These are phyloP conservation scores for Lymantria monacha DNA, from an alignment of 2,888 invertebrate genomes.

Conservation along the genomic window DNA sequence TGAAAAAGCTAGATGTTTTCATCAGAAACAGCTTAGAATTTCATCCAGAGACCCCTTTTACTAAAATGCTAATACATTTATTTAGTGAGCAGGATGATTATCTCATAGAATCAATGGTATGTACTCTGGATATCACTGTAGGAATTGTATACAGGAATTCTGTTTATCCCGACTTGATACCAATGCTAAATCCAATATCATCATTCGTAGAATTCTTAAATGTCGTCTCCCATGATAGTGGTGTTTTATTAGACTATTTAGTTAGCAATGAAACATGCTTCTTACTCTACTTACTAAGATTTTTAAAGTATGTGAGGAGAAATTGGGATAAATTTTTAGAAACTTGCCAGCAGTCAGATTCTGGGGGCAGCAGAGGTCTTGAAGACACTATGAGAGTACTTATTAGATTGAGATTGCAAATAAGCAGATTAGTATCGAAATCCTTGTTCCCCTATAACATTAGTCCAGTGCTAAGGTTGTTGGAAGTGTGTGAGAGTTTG, in stretches of 20 bases:
- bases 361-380: conserved; percentile 81
- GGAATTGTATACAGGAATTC: conserved; percentile 92
- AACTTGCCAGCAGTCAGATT: conserved; percentile 86
- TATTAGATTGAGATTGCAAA: conserved; percentile 89
- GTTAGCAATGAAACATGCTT: conserved; percentile 96
- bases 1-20: conserved; percentile 90
- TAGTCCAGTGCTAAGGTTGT: conserved; percentile 90
- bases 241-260: conserved; percentile 90
- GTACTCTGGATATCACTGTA: conserved; percentile 92
- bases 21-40: conserved; percentile 91
- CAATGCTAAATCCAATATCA: conserved; percentile 91
- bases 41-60: conserved; percentile 93
- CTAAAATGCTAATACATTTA: conserved; percentile 93
- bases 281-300: conserved; percentile 90
- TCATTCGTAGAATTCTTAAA: conserved; percentile 94
- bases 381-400: conserved; percentile 93
- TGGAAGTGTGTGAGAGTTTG: conserved; percentile 92
- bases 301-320: conserved; percentile 91
- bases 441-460: conserved; percentile 95
- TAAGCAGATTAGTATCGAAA: conserved; percentile 90
- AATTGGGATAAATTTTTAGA: conserved; percentile 92
- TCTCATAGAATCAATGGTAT: conserved; percentile 95
- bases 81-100: conserved; percentile 96
- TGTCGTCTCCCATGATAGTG: conserved; percentile 91
- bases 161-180: conserved; percentile 89